Conservation (phyloP, 1,140 invertebrate genomes). For the Adelges cooleyi region DNA sequence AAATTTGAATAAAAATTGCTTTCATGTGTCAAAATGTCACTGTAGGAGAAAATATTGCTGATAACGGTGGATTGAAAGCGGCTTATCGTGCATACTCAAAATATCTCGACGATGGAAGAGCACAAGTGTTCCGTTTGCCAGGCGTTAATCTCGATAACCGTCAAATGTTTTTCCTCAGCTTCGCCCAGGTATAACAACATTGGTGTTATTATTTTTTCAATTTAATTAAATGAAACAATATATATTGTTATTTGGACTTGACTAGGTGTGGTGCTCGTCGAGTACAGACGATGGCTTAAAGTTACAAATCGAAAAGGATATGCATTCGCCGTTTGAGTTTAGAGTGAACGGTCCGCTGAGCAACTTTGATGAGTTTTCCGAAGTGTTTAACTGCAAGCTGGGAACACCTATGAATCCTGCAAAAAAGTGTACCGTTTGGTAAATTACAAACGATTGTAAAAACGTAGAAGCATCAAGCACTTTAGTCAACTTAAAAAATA, state of each 20-base stretch:
- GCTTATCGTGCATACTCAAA: constrained; percentile 60
- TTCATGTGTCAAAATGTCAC: constrained; percentile 33
- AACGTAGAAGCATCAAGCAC: too few species aligned
- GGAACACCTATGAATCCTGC: constrained; percentile 78
- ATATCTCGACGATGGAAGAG: constrained; percentile 43
- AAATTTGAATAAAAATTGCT: too few species aligned
- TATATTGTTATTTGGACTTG: not conserved
- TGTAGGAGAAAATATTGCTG: constrained; percentile 71
- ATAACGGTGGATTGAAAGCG: constrained; percentile 76
- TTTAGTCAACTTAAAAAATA: too few species aligned
- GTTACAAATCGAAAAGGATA: constrained; percentile 76
- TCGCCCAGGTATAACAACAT: constrained; percentile 69
- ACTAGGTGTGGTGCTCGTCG: constrained; percentile 74
- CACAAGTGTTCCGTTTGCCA: constrained; percentile 46
- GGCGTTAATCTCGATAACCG: constrained; percentile 62
- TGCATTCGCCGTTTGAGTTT: constrained; percentile 64
- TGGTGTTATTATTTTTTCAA: constrained; percentile 31
- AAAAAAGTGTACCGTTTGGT: constrained; percentile 89
- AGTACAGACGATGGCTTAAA: constrained; percentile 63
- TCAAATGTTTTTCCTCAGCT: constrained; percentile 83
- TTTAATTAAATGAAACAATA: not conserved
- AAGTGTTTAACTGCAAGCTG: constrained; percentile 69
- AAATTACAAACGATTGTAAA: too few species aligned
- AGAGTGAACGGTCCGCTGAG: constrained; percentile 80
- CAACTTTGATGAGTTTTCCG: constrained; percentile 78